Base-by-base conservation (phyloP, 35 echinoderm and acorn worm genomes). In the Diadema setosum region DNA sequence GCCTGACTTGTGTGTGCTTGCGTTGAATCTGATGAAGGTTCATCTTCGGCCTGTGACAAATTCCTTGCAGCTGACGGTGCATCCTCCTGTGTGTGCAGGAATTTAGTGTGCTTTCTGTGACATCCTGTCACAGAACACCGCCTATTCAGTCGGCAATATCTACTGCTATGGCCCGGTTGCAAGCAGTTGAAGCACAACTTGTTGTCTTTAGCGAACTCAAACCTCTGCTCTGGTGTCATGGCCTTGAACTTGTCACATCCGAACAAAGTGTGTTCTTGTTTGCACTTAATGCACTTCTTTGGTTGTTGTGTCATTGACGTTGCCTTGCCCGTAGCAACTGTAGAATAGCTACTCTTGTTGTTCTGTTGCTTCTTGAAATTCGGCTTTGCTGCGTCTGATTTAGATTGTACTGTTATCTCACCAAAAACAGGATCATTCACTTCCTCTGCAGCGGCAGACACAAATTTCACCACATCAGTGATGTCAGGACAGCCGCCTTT, bases 131-230 rank as follows among this genome's bases (percentile, higher is more conserved):
- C 56, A 49, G 48, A 75, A 56, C 90, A 91, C n/a, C 42, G 76
- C 27, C 82, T 75, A 18, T 86, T 58, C 7, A 86, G 52, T 49
- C 31, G 86, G 58, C 90, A 91, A 5, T 41, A 36, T n/a, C 7
- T 39, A 46, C 46, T 36, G 32, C 30, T 78, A 46, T 91, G 90
- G 6, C 82, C 83, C 32, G 8, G 20, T 24, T 45, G 67, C 6
- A 87, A 41, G 40, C 90, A 91, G 50, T 89, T 91, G 73, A 86
- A 86, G 37, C 83, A 91, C 35, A 87, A 41, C 44, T 45, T 27
- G 11, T 75, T 75, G 5, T 37, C 32, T 57, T 61, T 75, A 37
- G 67, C 70, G 70, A 25, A 84, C 2, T 30, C 48, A 23, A 70
- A 0, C 29, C 80, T 85, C 12, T 85, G 23, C 26, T 37, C 15